Percentiles rank a stretch among this genome's conserved stretches.
These are phyloP conservation scores for Gallinago solitaria DNA, from an alignment of 2,797 vertebrate genomes.

Conservation along the genomic window DNA sequence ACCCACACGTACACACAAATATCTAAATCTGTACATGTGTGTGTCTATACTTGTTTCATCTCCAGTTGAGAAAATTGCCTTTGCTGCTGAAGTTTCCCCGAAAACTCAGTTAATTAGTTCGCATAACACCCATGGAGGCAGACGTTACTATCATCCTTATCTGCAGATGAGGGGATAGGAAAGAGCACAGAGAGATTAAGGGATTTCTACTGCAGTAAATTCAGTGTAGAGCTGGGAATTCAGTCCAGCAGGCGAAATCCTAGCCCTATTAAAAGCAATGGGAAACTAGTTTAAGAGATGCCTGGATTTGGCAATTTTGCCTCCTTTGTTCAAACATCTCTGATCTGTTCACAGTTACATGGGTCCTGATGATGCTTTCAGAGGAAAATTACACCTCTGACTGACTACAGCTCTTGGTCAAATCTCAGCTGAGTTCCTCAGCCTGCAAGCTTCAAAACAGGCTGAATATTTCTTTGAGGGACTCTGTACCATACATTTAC, in stretches of 20 bases:
- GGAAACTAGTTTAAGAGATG: background rate
- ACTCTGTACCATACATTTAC: background rate
- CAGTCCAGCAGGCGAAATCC: background rate
- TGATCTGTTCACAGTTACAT: background rate
- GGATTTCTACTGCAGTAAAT: conserved; percentile 28
- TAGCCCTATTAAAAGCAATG: conserved; percentile 34
- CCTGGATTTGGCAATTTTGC: background rate
- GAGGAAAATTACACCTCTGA: background rate
- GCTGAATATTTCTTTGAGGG: background rate
- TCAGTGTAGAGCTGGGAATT: conserved; percentile 11
- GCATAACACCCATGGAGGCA: conserved; percentile 1
- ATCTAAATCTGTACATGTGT: background rate
- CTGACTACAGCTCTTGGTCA: background rate
- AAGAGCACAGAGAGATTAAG: conserved; percentile 35
- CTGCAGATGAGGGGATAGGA: background rate
- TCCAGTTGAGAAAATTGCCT: background rate
- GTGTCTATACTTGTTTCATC: background rate
- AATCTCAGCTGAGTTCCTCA: background rate
- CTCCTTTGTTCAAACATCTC: conserved; percentile 2
- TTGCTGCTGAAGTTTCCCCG: conserved; percentile 2
- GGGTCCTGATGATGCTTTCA: background rate
- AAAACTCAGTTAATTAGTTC: conserved; percentile 53
- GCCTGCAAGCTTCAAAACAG: background rate
- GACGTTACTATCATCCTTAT: background rate
- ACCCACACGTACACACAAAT: background rate